These are phyloP conservation scores for Astreopora myriophthalma DNA, from an alignment of 64 coral and sea anemone genomes.

Conservation along the genomic window DNA sequence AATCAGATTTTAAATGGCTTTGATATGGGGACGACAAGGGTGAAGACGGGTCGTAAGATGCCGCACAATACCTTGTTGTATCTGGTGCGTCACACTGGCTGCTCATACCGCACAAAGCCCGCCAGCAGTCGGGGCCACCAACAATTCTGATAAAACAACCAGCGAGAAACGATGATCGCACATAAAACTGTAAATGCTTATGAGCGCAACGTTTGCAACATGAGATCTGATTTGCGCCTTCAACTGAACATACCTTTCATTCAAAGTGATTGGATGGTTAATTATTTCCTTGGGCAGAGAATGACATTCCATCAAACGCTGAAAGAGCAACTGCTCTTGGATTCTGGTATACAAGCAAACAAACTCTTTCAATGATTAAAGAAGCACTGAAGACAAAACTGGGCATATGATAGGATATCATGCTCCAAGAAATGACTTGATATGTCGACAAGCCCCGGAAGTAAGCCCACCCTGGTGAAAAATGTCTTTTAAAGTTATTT, in stretches of 20 bases:
- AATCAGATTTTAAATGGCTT: no score
- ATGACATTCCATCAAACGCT: slow-evolving; percentile 61
- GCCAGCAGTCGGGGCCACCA: slow-evolving; percentile 48
- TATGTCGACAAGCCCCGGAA: no score
- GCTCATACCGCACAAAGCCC: slow-evolving; percentile 2
- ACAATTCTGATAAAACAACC: slow-evolving; percentile 1
- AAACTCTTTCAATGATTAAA: not conserved
- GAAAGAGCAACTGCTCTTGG: slow-evolving; percentile 63
- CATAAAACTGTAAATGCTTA: not conserved
- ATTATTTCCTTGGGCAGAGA: slow-evolving; percentile 25
- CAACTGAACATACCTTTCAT: slow-evolving; percentile 9
- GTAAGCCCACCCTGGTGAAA: no score
- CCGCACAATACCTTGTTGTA: slow-evolving; percentile 14
- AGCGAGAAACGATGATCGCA: not conserved
- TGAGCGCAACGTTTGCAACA: not conserved
- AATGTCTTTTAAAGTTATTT: no score
- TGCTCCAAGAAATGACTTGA: no score
- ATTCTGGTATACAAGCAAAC: slow-evolving; percentile 18
- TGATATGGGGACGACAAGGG: no score
- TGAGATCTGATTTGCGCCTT: not conserved
- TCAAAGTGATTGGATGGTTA: slow-evolving; percentile 37
- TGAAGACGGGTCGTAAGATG: no score
- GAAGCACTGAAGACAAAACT: not conserved
- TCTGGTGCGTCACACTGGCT: slow-evolving; percentile 10
- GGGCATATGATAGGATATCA: no score